A percentile compares a stretch with the other conserved stretches of the same genome.
Conservation (phyloP, 2,113 vertebrate species). For the Hiodon tergisus region DNA sequence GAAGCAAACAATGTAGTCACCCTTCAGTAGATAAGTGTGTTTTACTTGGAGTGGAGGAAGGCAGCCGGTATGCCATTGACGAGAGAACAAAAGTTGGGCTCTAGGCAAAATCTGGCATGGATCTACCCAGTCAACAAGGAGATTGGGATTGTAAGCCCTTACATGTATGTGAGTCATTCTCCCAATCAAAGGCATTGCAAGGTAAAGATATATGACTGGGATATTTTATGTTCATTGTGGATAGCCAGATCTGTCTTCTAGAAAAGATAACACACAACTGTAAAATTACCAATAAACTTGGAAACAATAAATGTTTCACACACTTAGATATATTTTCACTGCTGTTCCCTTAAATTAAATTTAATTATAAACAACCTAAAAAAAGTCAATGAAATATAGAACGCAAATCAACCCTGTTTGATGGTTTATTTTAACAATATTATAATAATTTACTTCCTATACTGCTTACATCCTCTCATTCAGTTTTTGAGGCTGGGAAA, state of each 20-base stretch:
- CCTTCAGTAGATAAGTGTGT: constrained; percentile 23
- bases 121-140: neutral
- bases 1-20: constrained; percentile 17
- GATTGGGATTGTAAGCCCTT: neutral
- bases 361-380: neutral
- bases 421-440: neutral
- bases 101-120: constrained; percentile 16
- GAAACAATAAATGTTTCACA: constrained; percentile 1
- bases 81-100: constrained; percentile 25
- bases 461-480: too few relatives aligned
- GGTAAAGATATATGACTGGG: neutral
- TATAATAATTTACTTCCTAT: too few relatives aligned
- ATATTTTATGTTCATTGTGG: too few relatives aligned
- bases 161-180: constrained; percentile 12
- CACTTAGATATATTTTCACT: neutral
- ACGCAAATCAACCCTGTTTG: neutral
- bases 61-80: constrained; percentile 26
- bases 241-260: too few relatives aligned
- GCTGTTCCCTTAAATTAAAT: neutral
- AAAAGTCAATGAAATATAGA: neutral
- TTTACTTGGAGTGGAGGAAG: constrained; percentile 10
- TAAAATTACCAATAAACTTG: neutral
- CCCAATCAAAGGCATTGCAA: neutral
- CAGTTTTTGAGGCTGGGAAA: too few relatives aligned
- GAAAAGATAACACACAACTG: too few relatives aligned